Base-by-base conservation (phyloP, 2,888 invertebrate species). In the Lepeophtheirus nordmannii region DNA sequence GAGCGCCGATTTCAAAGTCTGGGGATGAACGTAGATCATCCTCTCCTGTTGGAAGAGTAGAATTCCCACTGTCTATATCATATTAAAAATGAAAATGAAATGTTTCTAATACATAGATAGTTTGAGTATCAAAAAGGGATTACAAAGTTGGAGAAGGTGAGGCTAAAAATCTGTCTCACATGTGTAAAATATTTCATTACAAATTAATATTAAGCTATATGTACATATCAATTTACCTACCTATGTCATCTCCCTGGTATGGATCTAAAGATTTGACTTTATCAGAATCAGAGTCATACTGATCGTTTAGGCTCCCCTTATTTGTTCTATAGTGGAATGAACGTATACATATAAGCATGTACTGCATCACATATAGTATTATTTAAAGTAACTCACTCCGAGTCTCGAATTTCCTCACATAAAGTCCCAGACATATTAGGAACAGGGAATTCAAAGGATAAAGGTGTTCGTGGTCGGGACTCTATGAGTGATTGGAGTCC, bases 401-500 rank as follows among this genome's bases (percentile, higher is more conserved):
- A 5, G n/a, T n/a, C 53, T 46, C 53, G 53, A 46, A 46, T 46
- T 46, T 46, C 53, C 8, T 46, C 53, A 8, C n/a, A 46, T n/a
- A 46, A 17, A 46, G n/a, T 46, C 53, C 17, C 53, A 14, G 53
- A 46, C 30, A 30, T 30, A 30, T 30, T 30, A 30, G 30, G 30
- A 30, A 30, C 30, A 17, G 53, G 8, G n/a, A n/a, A 17, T 17
- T 46, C 53, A 14, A 46, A 17, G 1, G 53, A 46, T n/a, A 46
- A 17, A 17, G 53, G 53, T n/a, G n/a, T 17, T 46, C 17, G 2
- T n/a, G 14, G 53, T n/a, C 17, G 53, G 53, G 53, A 46, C 53
- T 46, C 53, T 17, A 46, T 46, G 8, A 46, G 53, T 8, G 17
- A 46, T 8, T 80, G 72, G 9, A 81, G 73, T 68, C 77, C 77